These are phyloP conservation scores for Epinotia ramella DNA, from an alignment of 2,888 invertebrate genomes.

Conservation along the genomic window DNA sequence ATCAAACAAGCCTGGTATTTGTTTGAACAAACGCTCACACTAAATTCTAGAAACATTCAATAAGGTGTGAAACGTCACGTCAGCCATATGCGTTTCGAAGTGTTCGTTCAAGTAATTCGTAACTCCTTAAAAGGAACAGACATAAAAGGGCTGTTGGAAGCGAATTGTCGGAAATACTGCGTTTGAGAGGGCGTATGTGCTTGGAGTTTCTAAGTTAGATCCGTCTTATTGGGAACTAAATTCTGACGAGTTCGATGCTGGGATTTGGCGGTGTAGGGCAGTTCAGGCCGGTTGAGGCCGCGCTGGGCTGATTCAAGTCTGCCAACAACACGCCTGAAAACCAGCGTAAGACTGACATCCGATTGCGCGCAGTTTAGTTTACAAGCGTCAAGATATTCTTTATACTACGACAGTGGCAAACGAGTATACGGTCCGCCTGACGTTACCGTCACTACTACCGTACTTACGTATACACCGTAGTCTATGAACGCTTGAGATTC, in stretches of 20 bases:
- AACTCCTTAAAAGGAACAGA: slow-evolving; percentile 63
- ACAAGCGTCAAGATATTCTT: neutral
- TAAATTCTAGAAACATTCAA: slow-evolving; percentile 20
- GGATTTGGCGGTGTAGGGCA: slow-evolving; percentile 52
- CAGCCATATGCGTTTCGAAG: slow-evolving; percentile 22
- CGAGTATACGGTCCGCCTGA: no score
- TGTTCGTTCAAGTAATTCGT: slow-evolving; percentile 55
- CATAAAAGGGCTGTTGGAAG: slow-evolving; percentile 63
- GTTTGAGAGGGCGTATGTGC: slow-evolving; percentile 24
- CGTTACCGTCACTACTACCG: no score
- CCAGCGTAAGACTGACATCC: neutral
- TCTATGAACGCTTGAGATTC: no score
- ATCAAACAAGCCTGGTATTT: slow-evolving; percentile 1
- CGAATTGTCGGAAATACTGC: slow-evolving; percentile 49
- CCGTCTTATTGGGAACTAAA: slow-evolving; percentile 2
- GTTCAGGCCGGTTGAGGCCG: slow-evolving; percentile 54
- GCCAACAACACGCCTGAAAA: neutral
- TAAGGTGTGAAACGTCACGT: slow-evolving; percentile 31
- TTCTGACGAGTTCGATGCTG: slow-evolving; percentile 30
- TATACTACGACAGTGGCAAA: no score
- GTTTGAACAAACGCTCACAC: slow-evolving; percentile 7
- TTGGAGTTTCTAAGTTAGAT: neutral
- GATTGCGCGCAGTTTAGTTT: neutral
- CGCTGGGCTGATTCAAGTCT: slow-evolving; percentile 20
- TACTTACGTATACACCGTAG: no score